A percentile compares a stretch with the other conserved stretches of the same genome.
Conservation (phyloP, 2,113 vertebrate species). For the Hystrix brachyura region DNA sequence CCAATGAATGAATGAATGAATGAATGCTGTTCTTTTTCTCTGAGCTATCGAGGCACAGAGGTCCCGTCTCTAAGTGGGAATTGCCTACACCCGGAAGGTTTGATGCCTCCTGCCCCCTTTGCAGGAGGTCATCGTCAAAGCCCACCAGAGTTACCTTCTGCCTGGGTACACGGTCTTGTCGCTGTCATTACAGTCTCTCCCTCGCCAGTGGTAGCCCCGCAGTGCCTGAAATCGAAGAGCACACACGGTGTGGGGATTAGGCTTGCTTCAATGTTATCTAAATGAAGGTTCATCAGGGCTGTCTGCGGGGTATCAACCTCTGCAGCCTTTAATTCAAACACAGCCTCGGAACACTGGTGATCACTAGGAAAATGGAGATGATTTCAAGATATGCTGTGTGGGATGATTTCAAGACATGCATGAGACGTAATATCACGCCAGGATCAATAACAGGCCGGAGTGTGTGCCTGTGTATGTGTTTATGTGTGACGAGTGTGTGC, state of each 20-base stretch:
- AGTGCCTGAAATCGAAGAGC: conserved; percentile 84
- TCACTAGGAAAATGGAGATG: background rate
- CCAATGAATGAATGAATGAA: background rate
- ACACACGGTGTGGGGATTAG: background rate
- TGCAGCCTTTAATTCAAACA: background rate
- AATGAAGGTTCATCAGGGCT: background rate
- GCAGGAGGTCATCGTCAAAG: background rate
- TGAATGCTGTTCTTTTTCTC: background rate
- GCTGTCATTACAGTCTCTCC: conserved; percentile 88
- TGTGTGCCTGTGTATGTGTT: background rate
- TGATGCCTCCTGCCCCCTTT: background rate
- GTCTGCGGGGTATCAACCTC: background rate
- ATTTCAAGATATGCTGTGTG: background rate
- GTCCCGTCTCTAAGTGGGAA: background rate
- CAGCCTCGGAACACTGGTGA: background rate
- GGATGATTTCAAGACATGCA: background rate
- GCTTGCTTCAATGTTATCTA: too few relatives aligned
- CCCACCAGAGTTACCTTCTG: conserved; percentile 85
- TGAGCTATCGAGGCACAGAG: accelerated
- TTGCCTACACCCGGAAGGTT: background rate
- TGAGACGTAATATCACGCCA: background rate
- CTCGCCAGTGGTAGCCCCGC: conserved; percentile 90
- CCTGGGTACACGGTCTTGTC: conserved; percentile 84
- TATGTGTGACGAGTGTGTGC: background rate
- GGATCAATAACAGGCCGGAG: too few relatives aligned